Evolutionary conservation across 2,888 invertebrate species (phyloP), one percentile per base, ranked within the genome.

Genomic region (Itoplectis maculator): DNA sequence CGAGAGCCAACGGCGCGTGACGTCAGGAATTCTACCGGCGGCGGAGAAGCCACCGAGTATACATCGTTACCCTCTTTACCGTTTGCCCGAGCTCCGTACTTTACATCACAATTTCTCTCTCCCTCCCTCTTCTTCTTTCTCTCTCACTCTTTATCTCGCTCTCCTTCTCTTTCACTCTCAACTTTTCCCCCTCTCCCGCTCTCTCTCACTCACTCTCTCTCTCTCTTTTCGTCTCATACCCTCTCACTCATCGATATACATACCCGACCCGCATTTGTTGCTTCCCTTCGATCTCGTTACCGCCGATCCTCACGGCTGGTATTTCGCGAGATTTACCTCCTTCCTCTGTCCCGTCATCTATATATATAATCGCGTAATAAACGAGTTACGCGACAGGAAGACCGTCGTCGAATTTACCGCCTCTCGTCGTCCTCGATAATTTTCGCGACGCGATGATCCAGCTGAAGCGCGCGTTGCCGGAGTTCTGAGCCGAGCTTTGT

Each of bases 61-160:
- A 59, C 69, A 70, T 77, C 70, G 69, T 77, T 77, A 77, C 77
- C 77, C 70, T 70, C 59, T 70, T 70, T 77, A 37, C 56, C 42
- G 69, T 70, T 70, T 40, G 20, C 56, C 23, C 56, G 23, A 42
- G 29, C 69, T 13, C 8, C 23, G 54, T 56, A 70, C 54, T 70
- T 56, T 42, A 42, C 69, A 70, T 70, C 23, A 54, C 69, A 40
- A 45, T 18, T 70, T 54, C 20, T 54, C 54, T 69, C 54, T 40
- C 51, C n/a, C n/a, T n/a, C n/a, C n/a, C n/a, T n/a, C n/a, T n/a
- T n/a, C n/a, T n/a, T n/a, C n/a, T n/a, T n/a, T n/a, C n/a, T n/a
- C n/a, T n/a, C n/a, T n/a, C n/a, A n/a, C n/a, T n/a, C n/a, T n/a
- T n/a, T n/a, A n/a, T n/a, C n/a, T n/a, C n/a, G n/a, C n/a, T n/a